Conservation (phyloP, 2,797 vertebrate species). For the Pygocentrus nattereri region DNA sequence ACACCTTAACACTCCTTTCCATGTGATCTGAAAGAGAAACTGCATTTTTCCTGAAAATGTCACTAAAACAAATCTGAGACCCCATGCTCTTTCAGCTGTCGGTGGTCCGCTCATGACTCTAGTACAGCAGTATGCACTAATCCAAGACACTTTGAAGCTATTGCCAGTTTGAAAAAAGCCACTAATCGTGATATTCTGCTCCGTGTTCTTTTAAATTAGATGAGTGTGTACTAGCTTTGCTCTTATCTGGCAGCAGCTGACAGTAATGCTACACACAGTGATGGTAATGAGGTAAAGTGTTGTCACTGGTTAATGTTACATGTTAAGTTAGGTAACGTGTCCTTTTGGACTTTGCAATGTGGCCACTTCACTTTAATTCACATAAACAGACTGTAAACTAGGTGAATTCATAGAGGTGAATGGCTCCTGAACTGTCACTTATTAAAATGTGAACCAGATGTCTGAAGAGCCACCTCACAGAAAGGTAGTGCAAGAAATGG, state of each 20-base stretch:
- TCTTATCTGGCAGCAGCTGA: neutral
- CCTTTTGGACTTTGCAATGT: constrained; percentile 1
- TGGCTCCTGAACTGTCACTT: neutral
- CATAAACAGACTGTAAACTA: neutral
- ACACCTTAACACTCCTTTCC: neutral
- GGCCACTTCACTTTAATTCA: neutral
- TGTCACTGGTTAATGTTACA: constrained; percentile 1
- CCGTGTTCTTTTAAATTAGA: too few species aligned
- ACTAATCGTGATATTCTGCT: neutral
- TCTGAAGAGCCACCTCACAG: too few species aligned
- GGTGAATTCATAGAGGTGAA: neutral
- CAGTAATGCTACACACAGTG: neutral
- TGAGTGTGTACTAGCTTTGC: neutral
- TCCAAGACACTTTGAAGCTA: neutral
- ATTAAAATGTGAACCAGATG: neutral
- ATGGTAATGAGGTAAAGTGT: neutral
- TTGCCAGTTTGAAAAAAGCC: neutral
- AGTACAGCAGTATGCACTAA: neutral
- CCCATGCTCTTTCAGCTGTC: neutral
- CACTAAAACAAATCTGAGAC: neutral
- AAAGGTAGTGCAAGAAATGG: too few species aligned
- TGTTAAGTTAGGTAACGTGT: neutral
- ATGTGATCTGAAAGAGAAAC: constrained; percentile 5
- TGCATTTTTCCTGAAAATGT: constrained; percentile 23
- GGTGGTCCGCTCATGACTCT: neutral